Evolutionary conservation across 2,888 invertebrate species (phyloP).

Genomic region (Eumacrocentrus americanus): DNA sequence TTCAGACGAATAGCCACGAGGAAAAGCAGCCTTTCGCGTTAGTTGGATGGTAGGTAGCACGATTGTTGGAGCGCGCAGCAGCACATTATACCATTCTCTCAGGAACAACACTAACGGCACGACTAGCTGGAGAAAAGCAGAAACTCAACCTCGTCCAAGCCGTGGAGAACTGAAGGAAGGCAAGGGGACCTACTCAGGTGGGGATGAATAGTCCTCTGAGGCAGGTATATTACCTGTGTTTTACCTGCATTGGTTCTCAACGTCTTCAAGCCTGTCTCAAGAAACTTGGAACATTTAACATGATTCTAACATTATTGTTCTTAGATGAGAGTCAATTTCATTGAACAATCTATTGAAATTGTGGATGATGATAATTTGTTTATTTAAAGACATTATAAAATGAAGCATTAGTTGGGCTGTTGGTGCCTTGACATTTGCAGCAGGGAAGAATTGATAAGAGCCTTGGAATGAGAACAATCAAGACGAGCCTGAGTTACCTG

Average conservation of each 20-base stretch:
- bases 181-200: conserved; percentile 28
- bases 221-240: conserved; percentile 44
- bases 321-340: neutral
- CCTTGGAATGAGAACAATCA: conserved; percentile 32
- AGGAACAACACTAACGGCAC: conserved; percentile 20
- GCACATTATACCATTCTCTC: conserved; percentile 33
- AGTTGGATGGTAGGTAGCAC: conserved; percentile 23
- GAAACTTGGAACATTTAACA: neutral
- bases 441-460: no score
- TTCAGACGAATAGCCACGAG: neutral
- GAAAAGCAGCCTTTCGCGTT: conserved; percentile 12
- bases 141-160: conserved; percentile 22
- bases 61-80: conserved; percentile 21
- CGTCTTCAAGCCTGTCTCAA: conserved; percentile 21
- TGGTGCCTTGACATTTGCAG: no score
- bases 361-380: neutral
- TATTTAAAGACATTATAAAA: no score
- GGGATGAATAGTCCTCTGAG: conserved; percentile 35
- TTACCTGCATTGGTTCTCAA: conserved; percentile 45
- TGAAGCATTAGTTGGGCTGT: no score
- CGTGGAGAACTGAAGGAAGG: conserved; percentile 22
- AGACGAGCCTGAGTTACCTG: conserved; percentile 28
- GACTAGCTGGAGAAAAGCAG: conserved; percentile 23
- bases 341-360: neutral
- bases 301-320: neutral